Conservation (phyloP, 2,888 invertebrate genomes). For the Drosophila monieri region DNA sequence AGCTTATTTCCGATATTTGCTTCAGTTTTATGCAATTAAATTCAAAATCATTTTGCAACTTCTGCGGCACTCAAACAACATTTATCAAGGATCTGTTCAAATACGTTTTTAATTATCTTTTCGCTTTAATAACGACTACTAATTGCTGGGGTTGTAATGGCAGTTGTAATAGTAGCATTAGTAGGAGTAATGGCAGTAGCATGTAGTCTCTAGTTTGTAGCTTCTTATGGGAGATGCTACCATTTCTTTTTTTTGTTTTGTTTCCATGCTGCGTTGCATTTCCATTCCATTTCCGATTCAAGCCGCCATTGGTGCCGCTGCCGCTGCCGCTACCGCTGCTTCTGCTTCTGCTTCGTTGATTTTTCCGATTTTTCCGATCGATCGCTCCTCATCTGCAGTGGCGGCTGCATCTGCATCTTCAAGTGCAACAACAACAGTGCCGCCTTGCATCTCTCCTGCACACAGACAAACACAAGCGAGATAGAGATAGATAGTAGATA, state of each 20-base stretch:
- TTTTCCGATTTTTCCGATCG: slow-evolving; percentile 31
- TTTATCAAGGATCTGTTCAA: slow-evolving; percentile 79
- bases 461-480: slow-evolving; percentile 87
- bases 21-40: slow-evolving; percentile 70
- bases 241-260: slow-evolving; percentile 40
- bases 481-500: slow-evolving; percentile 81
- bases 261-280: slow-evolving; percentile 25
- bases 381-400: slow-evolving; percentile 25
- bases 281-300: slow-evolving; percentile 17
- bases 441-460: slow-evolving; percentile 85
- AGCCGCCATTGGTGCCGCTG: slow-evolving; percentile 4
- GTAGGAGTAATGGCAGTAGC: slow-evolving; percentile 37
- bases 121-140: slow-evolving; percentile 53
- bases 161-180: slow-evolving; percentile 46
- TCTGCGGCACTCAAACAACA: slow-evolving; percentile 52
- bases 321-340: background rate
- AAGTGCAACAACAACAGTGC: slow-evolving; percentile 61
- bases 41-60: slow-evolving; percentile 48
- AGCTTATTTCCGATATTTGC: slow-evolving; percentile 5
- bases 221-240: slow-evolving; percentile 7
- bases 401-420: slow-evolving; percentile 24
- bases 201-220: slow-evolving; percentile 26
- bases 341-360: slow-evolving; percentile 14
- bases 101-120: slow-evolving; percentile 28
- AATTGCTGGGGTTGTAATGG: slow-evolving; percentile 59